phyloP scores from a whole-genome alignment of 1,140 invertebrate species.

The Mya arenaria region DNA sequence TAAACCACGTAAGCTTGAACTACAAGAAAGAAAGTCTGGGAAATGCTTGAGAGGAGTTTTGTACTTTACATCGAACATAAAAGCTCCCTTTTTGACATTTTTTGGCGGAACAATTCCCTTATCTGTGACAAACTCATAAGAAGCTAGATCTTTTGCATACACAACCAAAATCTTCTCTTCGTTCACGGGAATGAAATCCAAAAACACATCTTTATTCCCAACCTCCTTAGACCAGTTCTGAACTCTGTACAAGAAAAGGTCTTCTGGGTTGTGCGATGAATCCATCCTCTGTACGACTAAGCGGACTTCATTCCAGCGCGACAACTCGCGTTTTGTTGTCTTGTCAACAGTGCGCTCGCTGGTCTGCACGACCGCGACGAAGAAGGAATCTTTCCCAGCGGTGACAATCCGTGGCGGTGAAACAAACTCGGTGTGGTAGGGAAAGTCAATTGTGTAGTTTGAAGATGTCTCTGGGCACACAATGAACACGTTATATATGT shows the following conservation, averaged over 20 bases:
- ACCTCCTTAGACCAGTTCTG: slow-evolving; percentile 60
- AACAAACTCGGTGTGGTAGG: slow-evolving; percentile 67
- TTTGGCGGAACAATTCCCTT: slow-evolving; percentile 60
- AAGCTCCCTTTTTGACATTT: slow-evolving; percentile 64
- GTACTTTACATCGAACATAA: slow-evolving; percentile 68
- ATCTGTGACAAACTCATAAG: slow-evolving; percentile 61
- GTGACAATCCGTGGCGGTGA: slow-evolving; percentile 51
- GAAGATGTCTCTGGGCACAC: slow-evolving; percentile 53
- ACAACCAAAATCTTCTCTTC: slow-evolving; percentile 64
- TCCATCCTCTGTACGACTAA: slow-evolving; percentile 48
- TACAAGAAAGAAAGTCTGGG: slow-evolving; percentile 54
- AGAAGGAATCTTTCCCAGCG: slow-evolving; percentile 34
- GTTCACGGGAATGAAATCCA: slow-evolving; percentile 55
- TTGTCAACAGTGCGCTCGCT: slow-evolving; percentile 47
- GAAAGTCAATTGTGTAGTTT: slow-evolving; percentile 59
- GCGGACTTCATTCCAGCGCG: slow-evolving; percentile 50
- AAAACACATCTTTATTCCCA: slow-evolving; percentile 61
- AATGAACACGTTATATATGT: slow-evolving; percentile 63
- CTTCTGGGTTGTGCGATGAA: not conserved
- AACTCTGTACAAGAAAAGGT: slow-evolving; percentile 54
- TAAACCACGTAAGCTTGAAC: slow-evolving; percentile 50
- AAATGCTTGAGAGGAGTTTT: slow-evolving; percentile 65
- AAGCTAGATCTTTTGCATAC: slow-evolving; percentile 64
- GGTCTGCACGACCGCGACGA: slow-evolving; percentile 62
- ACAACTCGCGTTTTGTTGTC: slow-evolving; percentile 43